Evolutionary conservation across 2,113 vertebrate genomes (phyloP).

Genomic region (Colinus virginianus): DNA sequence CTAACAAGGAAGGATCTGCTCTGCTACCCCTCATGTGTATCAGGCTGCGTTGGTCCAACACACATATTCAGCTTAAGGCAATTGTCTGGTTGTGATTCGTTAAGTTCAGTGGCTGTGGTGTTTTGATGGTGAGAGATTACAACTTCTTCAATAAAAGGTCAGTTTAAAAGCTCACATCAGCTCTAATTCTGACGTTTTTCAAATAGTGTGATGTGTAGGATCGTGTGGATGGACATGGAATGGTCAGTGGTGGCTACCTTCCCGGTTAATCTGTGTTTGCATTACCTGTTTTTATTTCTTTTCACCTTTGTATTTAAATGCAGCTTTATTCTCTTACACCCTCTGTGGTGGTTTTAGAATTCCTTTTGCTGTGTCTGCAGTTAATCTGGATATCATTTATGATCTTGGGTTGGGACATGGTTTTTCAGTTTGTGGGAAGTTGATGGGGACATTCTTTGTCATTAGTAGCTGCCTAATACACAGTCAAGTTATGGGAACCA

Average conservation of each 20-base stretch:
- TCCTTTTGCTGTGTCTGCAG: background rate
- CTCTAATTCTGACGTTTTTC: background rate
- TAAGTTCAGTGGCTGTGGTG: background rate
- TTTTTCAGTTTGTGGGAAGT: background rate
- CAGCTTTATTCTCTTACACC: background rate
- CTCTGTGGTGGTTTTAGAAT: background rate
- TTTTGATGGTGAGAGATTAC: background rate
- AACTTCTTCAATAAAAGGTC: conserved; percentile 33
- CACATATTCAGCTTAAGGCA: background rate
- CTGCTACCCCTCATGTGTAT: background rate
- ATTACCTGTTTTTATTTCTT: background rate
- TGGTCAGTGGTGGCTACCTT: background rate
- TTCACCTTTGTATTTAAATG: background rate
- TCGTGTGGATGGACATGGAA: background rate
- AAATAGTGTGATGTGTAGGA: background rate
- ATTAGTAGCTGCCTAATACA: background rate
- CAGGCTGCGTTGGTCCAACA: background rate
- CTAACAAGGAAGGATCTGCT: background rate
- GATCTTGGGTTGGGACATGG: background rate
- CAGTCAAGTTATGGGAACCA: background rate
- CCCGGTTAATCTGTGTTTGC: background rate
- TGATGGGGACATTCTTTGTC: background rate
- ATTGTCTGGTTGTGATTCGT: background rate
- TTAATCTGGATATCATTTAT: background rate
- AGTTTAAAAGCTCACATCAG: conserved; percentile 10